Evolutionary conservation across 2,888 invertebrate genomes (phyloP), one percentile per base, ranked within the genome.

Genomic region (Leuctra nigra): DNA sequence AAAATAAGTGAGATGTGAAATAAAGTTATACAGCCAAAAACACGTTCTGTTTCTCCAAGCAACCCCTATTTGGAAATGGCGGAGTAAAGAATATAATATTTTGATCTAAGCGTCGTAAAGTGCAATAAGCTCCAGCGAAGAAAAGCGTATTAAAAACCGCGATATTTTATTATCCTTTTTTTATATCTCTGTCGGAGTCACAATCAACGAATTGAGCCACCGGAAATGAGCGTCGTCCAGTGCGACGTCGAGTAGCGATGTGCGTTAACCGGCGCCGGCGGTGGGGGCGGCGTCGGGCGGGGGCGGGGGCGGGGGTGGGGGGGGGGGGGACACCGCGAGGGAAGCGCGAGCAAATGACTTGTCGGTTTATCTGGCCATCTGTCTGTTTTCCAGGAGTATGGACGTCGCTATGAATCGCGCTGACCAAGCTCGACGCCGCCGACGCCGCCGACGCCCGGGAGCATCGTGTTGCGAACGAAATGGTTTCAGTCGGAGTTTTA

Each of bases 331-430:
- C 29, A n/a, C 39, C 18, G 14, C 39, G 44, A 23, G 41, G 16
- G 3, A 20, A 13, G 14, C 14, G 41, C 41, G 41, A 41, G 41
- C 41, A 41, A 41, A 41, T 41, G 41, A 20, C 41, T 41, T n/a
- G 44, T 44, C 23, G 44, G 44, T 44, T 44, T 23, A 44, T 44
- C 44, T 23, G 2, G 44, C 44, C 44, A 44, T 44, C 44, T 39
- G 44, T 44, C 44, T 22, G 23, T 44, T 44, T 44, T 23, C 44
- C 44, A 22, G 44, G 3, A 9, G 41, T 14, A 16, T 20, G 41
- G 20, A 41, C 16, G 18, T 18, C 2, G 41, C 2, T 14, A 18
- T 4, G 6, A 4, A 18, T 41, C 41, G 3, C 18, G 41, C 18
- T 4, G 41, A n/a, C 41, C 41, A 18, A 11, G 11, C 18, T 9